Conservation (phyloP, 2,113 vertebrate species). For the Myrmecobius fasciatus region DNA sequence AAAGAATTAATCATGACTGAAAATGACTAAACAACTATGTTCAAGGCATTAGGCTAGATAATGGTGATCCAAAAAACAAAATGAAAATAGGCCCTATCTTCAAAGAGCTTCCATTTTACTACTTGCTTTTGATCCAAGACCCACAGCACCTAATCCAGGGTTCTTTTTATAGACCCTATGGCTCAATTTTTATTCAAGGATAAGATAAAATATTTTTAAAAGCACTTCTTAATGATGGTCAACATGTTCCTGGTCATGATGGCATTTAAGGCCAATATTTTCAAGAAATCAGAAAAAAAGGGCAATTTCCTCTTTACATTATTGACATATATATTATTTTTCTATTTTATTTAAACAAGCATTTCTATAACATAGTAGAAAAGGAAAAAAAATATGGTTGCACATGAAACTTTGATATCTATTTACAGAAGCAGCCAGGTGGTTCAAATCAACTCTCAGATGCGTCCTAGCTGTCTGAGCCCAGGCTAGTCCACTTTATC, state of each 20-base stretch:
- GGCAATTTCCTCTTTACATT: not conserved
- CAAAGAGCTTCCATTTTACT: not conserved
- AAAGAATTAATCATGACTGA: not conserved
- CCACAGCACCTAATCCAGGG: not conserved
- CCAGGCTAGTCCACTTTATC: not conserved
- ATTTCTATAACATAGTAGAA: not conserved
- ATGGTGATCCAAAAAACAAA: not conserved
- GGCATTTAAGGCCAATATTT: not conserved
- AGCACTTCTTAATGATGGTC: not conserved
- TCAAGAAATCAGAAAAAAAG: not conserved
- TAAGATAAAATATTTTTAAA: not conserved
- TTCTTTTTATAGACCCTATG: not conserved
- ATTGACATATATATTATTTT: not conserved
- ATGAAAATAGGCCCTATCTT: not conserved
- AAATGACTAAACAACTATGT: not conserved
- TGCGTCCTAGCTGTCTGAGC: not conserved
- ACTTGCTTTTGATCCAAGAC: not conserved
- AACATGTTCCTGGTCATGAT: not conserved
- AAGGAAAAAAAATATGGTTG: not conserved
- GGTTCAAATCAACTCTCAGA: not conserved
- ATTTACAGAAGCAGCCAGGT: not conserved
- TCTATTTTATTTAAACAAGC: not conserved
- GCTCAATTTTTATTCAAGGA: not conserved
- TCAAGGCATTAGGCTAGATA: not conserved
- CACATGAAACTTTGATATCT: not conserved